These are phyloP conservation scores for Napeogenes sylphis DNA, from an alignment of 2,888 invertebrate genomes.

Conservation along the genomic window DNA sequence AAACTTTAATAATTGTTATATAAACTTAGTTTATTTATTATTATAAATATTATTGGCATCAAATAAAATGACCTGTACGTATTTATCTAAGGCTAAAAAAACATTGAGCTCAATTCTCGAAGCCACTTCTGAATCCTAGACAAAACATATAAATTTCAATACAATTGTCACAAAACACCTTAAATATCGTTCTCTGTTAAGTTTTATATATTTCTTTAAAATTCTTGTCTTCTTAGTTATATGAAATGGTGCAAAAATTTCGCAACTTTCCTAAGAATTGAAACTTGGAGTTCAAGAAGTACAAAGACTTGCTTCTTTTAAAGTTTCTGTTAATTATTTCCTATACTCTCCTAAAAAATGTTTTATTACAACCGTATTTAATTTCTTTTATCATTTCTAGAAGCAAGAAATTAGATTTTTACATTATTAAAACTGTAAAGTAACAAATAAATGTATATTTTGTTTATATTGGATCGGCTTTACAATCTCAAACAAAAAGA, in stretches of 20 bases:
- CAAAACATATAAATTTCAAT: too few species aligned
- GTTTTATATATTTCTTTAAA: not conserved
- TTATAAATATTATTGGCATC: too few species aligned
- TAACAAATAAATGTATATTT: not conserved
- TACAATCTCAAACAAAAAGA: conserved; percentile 1
- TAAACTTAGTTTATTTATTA: too few species aligned
- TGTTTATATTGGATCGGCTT: not conserved
- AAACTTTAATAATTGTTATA: too few species aligned
- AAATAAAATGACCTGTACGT: too few species aligned
- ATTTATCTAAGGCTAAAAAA: too few species aligned
- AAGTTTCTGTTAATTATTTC: conserved; percentile 4
- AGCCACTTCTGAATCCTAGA: too few species aligned
- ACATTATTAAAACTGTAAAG: not conserved
- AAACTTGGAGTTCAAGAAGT: not conserved
- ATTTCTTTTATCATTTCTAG: not conserved
- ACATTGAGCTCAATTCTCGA: too few species aligned
- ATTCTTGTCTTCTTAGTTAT: not conserved
- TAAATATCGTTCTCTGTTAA: too few species aligned
- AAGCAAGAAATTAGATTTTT: not conserved
- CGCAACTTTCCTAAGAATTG: not conserved
- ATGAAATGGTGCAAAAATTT: not conserved
- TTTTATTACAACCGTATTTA: not conserved
- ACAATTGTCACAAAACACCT: too few species aligned
- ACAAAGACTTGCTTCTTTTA: not conserved
- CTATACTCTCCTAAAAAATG: not conserved